Conservation (phyloP, 2,113 vertebrate genomes). For the Indicator maculatus region DNA sequence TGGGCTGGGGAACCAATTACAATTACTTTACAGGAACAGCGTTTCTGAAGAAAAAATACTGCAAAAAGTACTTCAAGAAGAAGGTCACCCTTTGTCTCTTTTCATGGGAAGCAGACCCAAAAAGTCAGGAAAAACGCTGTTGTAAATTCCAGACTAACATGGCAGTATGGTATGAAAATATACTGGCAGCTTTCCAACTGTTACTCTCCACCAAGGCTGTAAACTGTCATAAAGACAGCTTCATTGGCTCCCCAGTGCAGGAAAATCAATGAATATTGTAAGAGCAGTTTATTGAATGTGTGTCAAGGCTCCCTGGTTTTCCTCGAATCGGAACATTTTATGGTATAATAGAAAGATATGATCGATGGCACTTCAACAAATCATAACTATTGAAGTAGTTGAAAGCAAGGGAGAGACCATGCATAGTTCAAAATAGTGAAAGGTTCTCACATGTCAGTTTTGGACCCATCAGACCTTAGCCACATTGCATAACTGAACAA, state of each 20-base stretch:
- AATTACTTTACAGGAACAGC: neutral
- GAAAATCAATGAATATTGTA: constrained; percentile 31
- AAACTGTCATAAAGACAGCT: neutral
- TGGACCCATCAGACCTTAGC: neutral
- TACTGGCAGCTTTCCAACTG: neutral
- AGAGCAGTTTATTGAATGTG: neutral
- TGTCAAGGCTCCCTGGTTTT: neutral
- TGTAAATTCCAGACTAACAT: neutral
- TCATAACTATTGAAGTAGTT: neutral
- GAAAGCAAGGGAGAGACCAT: neutral
- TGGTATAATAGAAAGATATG: neutral
- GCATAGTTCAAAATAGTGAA: neutral
- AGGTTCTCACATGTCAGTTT: neutral
- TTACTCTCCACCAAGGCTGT: neutral
- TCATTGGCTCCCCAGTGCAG: neutral
- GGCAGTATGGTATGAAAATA: neutral
- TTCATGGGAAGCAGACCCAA: neutral
- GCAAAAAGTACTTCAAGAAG: neutral
- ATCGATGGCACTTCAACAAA: neutral
- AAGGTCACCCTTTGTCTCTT: neutral
- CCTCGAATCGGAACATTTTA: neutral
- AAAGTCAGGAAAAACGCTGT: neutral
- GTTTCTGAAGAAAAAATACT: neutral
- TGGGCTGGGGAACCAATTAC: neutral
- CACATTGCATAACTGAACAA: neutral